A percentile compares a stretch with the other conserved stretches of the same genome.
Evolutionary conservation across 2,888 invertebrate species (phyloP).

Genomic region (Aphelenchoides bicaudatus): DNA sequence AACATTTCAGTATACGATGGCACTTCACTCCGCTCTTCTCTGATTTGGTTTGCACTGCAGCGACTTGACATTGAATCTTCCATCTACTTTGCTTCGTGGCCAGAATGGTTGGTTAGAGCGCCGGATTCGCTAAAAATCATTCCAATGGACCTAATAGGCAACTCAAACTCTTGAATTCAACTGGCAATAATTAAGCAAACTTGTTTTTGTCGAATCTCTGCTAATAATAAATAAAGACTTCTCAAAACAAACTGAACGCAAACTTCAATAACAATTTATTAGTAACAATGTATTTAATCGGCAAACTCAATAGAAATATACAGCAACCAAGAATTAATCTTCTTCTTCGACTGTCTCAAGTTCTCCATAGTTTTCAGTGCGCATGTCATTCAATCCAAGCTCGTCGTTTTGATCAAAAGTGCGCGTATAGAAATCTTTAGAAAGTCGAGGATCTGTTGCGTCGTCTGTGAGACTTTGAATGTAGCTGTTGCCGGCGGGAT

Average conservation of each 20-base stretch:
- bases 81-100: conserved; percentile 58
- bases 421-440: conserved; percentile 76
- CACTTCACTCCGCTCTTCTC: conserved; percentile 45
- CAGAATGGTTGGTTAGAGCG: conserved; percentile 57
- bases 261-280: conserved; percentile 2
- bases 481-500: conserved; percentile 95
- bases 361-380: conserved; percentile 75
- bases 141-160: no score
- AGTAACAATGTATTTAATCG: neutral
- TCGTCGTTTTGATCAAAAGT: conserved; percentile 87
- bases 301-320: neutral
- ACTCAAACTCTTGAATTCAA: no score
- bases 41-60: conserved; percentile 53
- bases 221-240: neutral
- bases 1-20: conserved; percentile 34
- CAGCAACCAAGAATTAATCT: no score
- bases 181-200: neutral
- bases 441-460: conserved; percentile 66
- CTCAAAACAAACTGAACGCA: neutral
- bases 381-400: conserved; percentile 90
- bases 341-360: conserved; percentile 45
- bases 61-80: conserved; percentile 42
- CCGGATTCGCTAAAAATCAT: conserved; percentile 57
- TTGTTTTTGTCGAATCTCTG: neutral
- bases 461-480: conserved; percentile 64